Percentiles rank a stretch among this genome's conserved stretches.
Evolutionary conservation across 2,797 vertebrate genomes (phyloP).

Genomic region (Galagoides demidoff): DNA sequence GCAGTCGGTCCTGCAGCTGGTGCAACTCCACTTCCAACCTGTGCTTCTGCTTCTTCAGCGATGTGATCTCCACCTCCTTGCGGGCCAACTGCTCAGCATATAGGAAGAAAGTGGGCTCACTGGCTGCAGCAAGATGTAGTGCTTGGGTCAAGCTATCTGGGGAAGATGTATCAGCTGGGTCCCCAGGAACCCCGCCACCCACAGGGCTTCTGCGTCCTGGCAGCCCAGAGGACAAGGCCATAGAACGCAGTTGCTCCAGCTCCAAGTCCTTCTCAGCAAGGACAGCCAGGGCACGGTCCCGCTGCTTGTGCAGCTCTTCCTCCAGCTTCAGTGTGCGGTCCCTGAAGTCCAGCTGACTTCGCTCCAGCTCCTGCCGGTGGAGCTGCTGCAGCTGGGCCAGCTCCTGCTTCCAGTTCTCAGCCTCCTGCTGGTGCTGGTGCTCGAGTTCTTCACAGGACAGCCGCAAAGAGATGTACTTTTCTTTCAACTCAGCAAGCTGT

Average conservation of each 20-base stretch:
- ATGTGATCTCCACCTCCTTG: conserved; percentile 91
- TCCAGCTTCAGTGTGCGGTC: conserved; percentile 92
- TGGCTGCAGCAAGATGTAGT: conserved; percentile 49
- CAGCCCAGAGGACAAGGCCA: conserved; percentile 65
- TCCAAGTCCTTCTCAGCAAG: conserved; percentile 95
- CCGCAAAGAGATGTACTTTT: conserved; percentile 94
- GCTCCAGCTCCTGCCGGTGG: conserved; percentile 93
- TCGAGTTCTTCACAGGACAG: conserved; percentile 90
- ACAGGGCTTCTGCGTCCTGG: conserved; percentile 74
- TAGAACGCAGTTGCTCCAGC: conserved; percentile 90
- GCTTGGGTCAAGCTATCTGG: conserved; percentile 79
- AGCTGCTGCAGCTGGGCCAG: conserved; percentile 86
- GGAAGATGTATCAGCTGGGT: fast-evolving
- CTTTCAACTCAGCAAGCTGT: conserved; percentile 93
- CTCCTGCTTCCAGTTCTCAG: conserved; percentile 88
- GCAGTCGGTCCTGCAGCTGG: conserved; percentile 89
- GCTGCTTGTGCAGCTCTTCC: conserved; percentile 94
- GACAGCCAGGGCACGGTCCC: conserved; percentile 93
- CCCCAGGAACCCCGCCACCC: fast-evolving
- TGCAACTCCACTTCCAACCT: conserved; percentile 90
- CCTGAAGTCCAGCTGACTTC: conserved; percentile 87
- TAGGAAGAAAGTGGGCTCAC: conserved; percentile 92
- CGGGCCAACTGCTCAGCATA: conserved; percentile 95
- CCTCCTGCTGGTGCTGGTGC: conserved; percentile 83
- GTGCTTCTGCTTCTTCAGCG: conserved; percentile 91